A percentile compares a stretch with the other conserved stretches of the same genome.
Evolutionary conservation across 2,113 vertebrate genomes (phyloP).

Genomic region (Fulmarus glacialis): DNA sequence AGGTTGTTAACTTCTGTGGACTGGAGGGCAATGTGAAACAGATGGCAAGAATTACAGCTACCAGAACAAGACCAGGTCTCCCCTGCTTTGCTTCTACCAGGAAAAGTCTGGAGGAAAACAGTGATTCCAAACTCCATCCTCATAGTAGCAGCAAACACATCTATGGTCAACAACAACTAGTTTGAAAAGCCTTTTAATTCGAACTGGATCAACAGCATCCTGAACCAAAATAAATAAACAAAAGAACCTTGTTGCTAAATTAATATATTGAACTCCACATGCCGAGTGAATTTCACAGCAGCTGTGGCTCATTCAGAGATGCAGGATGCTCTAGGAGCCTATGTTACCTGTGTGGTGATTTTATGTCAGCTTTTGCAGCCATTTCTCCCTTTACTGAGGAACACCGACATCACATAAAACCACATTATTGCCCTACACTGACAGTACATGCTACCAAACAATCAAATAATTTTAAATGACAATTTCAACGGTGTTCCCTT

Average conservation of each 20-base stretch:
- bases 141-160: background rate
- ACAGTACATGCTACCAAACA: background rate
- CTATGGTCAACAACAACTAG: background rate
- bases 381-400: constrained; percentile 20
- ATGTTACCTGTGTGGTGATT: background rate
- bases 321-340: background rate
- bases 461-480: constrained; percentile 37
- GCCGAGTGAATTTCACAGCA: background rate
- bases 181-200: background rate
- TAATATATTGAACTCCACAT: background rate
- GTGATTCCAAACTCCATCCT: background rate
- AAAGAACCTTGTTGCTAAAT: background rate
- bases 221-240: background rate
- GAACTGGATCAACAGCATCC: background rate
- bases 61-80: background rate
- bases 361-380: background rate
- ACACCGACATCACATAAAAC: background rate
- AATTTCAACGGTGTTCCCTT: constrained; percentile 21
- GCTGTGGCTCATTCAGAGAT: background rate
- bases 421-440: constrained; percentile 4
- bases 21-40: no score
- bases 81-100: background rate
- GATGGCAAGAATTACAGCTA: no score
- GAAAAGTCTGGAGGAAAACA: background rate
- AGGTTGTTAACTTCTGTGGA: background rate